These are phyloP conservation scores for Halcyon malimbica DNA, from an alignment of 2,113 vertebrate genomes.

Conservation along the genomic window DNA sequence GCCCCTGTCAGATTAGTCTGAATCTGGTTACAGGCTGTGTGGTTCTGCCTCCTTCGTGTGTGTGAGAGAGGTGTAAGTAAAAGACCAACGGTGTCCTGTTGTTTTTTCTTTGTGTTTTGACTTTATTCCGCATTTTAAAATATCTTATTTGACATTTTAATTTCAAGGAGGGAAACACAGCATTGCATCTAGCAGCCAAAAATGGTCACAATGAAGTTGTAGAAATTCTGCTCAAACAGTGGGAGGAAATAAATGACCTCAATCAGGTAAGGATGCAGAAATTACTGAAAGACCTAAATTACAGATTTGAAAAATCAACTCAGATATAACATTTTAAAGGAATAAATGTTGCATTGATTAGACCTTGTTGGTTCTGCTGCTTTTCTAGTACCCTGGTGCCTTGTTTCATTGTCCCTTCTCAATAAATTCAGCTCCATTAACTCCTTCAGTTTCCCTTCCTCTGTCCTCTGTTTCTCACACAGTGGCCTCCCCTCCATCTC, in stretches of 20 bases:
- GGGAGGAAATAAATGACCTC: slow-evolving; percentile 79
- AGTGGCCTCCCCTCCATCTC: rapidly evolving
- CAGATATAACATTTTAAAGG: not conserved
- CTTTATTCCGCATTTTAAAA: not conserved
- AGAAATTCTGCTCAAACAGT: slow-evolving; percentile 78
- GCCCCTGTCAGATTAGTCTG: not conserved
- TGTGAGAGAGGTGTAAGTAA: not conserved
- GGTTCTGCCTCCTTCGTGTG: not conserved
- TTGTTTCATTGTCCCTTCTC: not conserved
- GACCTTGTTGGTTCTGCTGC: not conserved
- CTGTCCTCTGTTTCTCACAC: not conserved
- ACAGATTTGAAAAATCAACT: not conserved
- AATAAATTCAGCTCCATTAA: not conserved
- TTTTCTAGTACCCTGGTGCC: not conserved
- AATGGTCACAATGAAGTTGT: slow-evolving; percentile 79
- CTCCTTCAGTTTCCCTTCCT: not conserved
- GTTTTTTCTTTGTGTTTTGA: not conserved
- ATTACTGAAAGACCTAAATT: not conserved
- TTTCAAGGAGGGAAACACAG: slow-evolving; percentile 86
- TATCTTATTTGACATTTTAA: not conserved
- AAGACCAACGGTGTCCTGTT: not conserved
- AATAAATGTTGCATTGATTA: not conserved
- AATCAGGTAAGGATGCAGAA: slow-evolving; percentile 78
- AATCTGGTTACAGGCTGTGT: not conserved
- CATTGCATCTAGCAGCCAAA: slow-evolving; percentile 87